These are phyloP conservation scores for Ecliptopera silaceata DNA, from an alignment of 2,888 invertebrate genomes.

Conservation along the genomic window DNA sequence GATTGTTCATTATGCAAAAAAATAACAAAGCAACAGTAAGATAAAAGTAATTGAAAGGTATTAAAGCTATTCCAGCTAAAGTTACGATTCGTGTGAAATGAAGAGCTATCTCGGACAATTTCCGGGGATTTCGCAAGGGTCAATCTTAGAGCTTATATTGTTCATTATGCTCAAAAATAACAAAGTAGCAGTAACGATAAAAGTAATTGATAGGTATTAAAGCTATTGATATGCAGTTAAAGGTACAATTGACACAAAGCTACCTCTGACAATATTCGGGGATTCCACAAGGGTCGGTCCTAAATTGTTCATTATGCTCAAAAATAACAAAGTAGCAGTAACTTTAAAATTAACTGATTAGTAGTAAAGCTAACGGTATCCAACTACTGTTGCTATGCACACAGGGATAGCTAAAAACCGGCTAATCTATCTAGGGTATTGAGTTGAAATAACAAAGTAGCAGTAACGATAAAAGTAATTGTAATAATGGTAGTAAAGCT, in stretches of 20 bases:
- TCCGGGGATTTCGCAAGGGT: neutral
- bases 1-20: slow-evolving; percentile 2
- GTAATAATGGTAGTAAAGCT: slow-evolving; percentile 11
- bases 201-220: neutral
- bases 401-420: slow-evolving; percentile 78
- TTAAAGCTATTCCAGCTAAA: slow-evolving; percentile 31
- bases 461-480: neutral
- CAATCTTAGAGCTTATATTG: neutral
- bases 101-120: slow-evolving; percentile 52
- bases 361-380: slow-evolving; percentile 20
- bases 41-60: neutral
- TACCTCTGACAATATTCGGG: slow-evolving; percentile 24
- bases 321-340: neutral
- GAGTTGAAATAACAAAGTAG: neutral
- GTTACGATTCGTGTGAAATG: slow-evolving; percentile 11
- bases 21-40: neutral
- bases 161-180: slow-evolving; percentile 3
- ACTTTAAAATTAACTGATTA: neutral
- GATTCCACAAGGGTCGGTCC: neutral
- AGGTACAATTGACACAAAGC: too few relatives aligned
- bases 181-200: neutral
- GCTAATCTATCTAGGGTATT: too few relatives aligned
- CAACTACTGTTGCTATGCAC: slow-evolving; percentile 27
- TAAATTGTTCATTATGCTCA: slow-evolving; percentile 6
- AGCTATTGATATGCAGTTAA: slow-evolving; percentile 30